These are phyloP conservation scores for Neostethus bicornis DNA, from an alignment of 2,797 vertebrate genomes.

Conservation along the genomic window DNA sequence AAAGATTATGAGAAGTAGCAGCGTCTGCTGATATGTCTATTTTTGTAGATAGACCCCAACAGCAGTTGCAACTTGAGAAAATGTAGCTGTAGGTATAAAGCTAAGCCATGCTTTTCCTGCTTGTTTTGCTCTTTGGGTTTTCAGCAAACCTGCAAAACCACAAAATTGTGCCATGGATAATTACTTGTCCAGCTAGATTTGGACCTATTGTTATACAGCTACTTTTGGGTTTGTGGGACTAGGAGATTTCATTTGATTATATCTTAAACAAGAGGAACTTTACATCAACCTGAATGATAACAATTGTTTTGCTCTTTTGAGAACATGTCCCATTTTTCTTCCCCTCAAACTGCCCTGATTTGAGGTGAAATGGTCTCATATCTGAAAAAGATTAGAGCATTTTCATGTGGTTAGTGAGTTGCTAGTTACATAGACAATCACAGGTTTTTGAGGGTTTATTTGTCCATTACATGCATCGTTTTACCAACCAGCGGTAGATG, in stretches of 20 bases:
- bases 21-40: background rate
- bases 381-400: slow-evolving; percentile 16
- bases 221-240: slow-evolving; percentile 26
- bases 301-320: slow-evolving; percentile 54
- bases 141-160: slow-evolving; percentile 59
- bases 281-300: slow-evolving; percentile 53
- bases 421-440: slow-evolving; percentile 7
- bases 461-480: slow-evolving; percentile 4
- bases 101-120: slow-evolving; percentile 36
- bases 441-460: slow-evolving; percentile 25
- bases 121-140: slow-evolving; percentile 21
- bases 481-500: background rate
- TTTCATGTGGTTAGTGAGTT: slow-evolving; percentile 9
- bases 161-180: slow-evolving; percentile 30
- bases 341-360: slow-evolving; percentile 30
- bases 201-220: too few species aligned
- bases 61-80: slow-evolving; percentile 57
- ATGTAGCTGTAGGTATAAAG: slow-evolving; percentile 39
- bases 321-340: slow-evolving; percentile 57
- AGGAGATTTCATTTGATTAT: slow-evolving; percentile 33
- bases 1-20: slow-evolving; percentile 5
- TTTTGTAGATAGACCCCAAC: slow-evolving; percentile 24
- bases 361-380: slow-evolving; percentile 27
- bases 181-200: slow-evolving; percentile 42
- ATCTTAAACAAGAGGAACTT: slow-evolving; percentile 53